Evolutionary conservation across 2,888 invertebrate genomes (phyloP).

Genomic region (Apamea monoglypha): DNA sequence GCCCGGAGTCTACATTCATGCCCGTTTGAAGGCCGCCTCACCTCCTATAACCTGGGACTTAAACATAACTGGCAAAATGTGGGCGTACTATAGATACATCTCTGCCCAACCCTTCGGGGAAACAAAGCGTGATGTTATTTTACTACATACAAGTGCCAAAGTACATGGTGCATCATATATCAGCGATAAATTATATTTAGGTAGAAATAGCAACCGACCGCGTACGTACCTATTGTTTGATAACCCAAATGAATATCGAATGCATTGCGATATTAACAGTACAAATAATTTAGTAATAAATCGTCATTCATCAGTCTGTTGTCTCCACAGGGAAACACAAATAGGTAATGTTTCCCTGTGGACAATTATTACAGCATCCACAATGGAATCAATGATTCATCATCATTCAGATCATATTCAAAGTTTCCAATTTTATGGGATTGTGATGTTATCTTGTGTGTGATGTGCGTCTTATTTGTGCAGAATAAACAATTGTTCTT

Average conservation of each 20-base stretch:
- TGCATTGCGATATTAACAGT: slow-evolving; percentile 6
- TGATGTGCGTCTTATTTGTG: not conserved
- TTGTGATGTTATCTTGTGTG: not conserved
- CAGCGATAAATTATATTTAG: slow-evolving; percentile 18
- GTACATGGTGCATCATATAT: not conserved
- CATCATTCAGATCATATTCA: not conserved
- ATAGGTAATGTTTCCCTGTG: too few species aligned
- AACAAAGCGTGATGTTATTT: not conserved
- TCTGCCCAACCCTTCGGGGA: not conserved
- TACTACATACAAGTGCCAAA: not conserved
- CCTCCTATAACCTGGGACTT: not conserved
- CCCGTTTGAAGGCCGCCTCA: not conserved
- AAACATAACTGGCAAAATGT: not conserved
- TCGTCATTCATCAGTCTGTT: not conserved
- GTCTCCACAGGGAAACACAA: not conserved
- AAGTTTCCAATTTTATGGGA: not conserved
- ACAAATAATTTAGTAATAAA: not conserved
- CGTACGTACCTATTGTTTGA: slow-evolving; percentile 17
- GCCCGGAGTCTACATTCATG: not conserved
- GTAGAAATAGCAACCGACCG: slow-evolving; percentile 27
- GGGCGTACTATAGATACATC: not conserved
- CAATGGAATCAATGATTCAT: not conserved
- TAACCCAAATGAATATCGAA: slow-evolving; percentile 37
- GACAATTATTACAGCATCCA: not conserved
- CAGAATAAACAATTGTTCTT: not conserved